Evolutionary conservation across 2,113 vertebrate species (phyloP).

Genomic region (Pelecanoides urinatrix): DNA sequence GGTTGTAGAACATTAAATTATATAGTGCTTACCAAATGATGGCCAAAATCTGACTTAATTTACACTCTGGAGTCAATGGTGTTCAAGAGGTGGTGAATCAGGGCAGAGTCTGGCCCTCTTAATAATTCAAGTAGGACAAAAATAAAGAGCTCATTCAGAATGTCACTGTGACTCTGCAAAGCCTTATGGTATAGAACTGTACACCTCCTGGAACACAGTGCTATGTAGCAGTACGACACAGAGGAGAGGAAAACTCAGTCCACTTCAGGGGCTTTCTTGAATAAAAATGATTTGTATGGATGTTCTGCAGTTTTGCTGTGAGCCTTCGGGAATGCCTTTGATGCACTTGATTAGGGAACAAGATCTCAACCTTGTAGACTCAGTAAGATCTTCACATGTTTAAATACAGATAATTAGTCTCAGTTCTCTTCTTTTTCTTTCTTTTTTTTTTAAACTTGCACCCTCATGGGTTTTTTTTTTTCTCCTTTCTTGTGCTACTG

Average conservation of each 20-base stretch:
- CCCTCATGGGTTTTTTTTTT: neutral
- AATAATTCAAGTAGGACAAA: conserved; percentile 3
- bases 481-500: neutral
- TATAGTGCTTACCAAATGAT: conserved; percentile 14
- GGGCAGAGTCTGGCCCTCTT: conserved; percentile 10
- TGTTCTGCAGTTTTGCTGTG: conserved; percentile 25
- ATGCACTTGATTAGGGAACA: conserved; percentile 35
- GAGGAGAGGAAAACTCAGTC: neutral
- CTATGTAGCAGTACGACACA: neutral
- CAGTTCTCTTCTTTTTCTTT: neutral
- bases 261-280: neutral
- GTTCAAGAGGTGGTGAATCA: conserved; percentile 3
- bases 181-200: neutral
- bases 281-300: conserved; percentile 12
- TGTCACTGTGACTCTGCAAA: neutral
- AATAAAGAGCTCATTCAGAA: neutral
- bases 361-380: conserved; percentile 17
- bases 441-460: neutral
- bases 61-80: neutral
- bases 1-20: conserved; percentile 34
- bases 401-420: conserved; percentile 59
- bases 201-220: neutral
- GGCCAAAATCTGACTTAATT: conserved; percentile 29
- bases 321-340: conserved; percentile 35
- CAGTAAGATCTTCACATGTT: conserved; percentile 9